Evolutionary conservation across 1,140 invertebrate species (phyloP).

Genomic region (Magallana gigas): DNA sequence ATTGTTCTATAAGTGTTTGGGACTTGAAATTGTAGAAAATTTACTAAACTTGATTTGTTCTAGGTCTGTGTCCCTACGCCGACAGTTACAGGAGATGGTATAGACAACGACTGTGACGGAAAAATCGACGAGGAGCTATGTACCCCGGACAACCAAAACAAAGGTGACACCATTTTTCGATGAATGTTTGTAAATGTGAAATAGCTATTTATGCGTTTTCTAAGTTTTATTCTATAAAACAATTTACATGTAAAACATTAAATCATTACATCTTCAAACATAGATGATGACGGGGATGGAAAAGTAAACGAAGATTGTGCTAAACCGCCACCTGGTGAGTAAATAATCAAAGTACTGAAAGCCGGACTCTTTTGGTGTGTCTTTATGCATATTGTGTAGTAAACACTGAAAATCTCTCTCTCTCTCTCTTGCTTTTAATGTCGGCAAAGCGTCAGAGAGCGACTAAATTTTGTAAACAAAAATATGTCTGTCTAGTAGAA

Average conservation of each 20-base stretch:
- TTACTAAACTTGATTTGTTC: not conserved
- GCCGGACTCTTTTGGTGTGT: too few relatives aligned
- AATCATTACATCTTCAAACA: not conserved
- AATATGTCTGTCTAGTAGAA: too few relatives aligned
- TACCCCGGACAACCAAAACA: constrained; percentile 24
- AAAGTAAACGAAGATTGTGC: constrained; percentile 65
- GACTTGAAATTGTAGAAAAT: too few relatives aligned
- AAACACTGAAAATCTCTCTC: too few relatives aligned
- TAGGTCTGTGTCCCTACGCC: constrained; percentile 44
- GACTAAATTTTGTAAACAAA: too few relatives aligned
- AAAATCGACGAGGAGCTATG: constrained; percentile 54
- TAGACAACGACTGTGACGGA: constrained; percentile 54
- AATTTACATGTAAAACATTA: not conserved
- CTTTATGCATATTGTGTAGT: too few relatives aligned
- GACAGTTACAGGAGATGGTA: constrained; percentile 39
- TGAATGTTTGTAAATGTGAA: not conserved
- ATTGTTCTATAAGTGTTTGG: too few relatives aligned
- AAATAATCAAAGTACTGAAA: not conserved
- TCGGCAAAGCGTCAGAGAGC: too few relatives aligned
- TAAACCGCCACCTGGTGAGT: constrained; percentile 59
- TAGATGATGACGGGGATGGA: constrained; percentile 66
- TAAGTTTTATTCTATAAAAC: too few relatives aligned
- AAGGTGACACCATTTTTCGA: not conserved
- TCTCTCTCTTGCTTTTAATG: too few relatives aligned
- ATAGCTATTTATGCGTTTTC: too few relatives aligned